A percentile compares a stretch with the other conserved stretches of the same genome.
phyloP scores from a whole-genome alignment of 2,888 invertebrate genomes.

The Hemistola chrysoprasaria region DNA sequence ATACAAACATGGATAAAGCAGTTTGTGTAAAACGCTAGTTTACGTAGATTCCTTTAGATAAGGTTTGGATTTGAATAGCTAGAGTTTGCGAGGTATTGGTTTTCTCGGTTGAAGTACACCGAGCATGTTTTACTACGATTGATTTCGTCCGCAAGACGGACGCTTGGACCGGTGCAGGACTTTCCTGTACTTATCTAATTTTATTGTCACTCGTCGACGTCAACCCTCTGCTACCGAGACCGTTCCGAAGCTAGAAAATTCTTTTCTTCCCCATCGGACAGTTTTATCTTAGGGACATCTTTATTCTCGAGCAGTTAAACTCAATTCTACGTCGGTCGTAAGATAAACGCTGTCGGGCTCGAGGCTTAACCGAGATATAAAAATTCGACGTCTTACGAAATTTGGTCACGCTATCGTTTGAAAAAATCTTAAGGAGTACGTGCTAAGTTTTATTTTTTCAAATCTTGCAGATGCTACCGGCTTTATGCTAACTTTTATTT shows the following conservation, averaged over 20 bases:
- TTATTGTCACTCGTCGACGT: conserved; percentile 75
- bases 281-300: conserved; percentile 74
- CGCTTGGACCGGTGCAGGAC: conserved; percentile 57
- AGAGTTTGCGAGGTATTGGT: conserved; percentile 26
- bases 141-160: conserved; percentile 74
- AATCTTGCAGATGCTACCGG: conserved; percentile 11
- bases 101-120: conserved; percentile 43
- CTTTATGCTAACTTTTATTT: conserved; percentile 12
- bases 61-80: conserved; percentile 38
- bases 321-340: conserved; percentile 62
- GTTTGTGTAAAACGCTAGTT: conserved; percentile 22
- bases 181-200: conserved; percentile 80
- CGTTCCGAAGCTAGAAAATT: conserved; percentile 62
- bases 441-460: conserved; percentile 25
- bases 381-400: conserved; percentile 43
- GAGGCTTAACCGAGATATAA: conserved; percentile 44
- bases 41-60: conserved; percentile 31
- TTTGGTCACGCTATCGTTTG: conserved; percentile 33
- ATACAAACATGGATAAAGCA: conserved; percentile 48
- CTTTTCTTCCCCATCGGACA: conserved; percentile 57
- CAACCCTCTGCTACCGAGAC: conserved; percentile 60
- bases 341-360: conserved; percentile 54
- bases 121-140: conserved; percentile 78
- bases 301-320: conserved; percentile 74
- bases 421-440: conserved; percentile 23